These are phyloP conservation scores for Typhlomys cinereus DNA, from an alignment of 2,113 vertebrate genomes.

Conservation along the genomic window DNA sequence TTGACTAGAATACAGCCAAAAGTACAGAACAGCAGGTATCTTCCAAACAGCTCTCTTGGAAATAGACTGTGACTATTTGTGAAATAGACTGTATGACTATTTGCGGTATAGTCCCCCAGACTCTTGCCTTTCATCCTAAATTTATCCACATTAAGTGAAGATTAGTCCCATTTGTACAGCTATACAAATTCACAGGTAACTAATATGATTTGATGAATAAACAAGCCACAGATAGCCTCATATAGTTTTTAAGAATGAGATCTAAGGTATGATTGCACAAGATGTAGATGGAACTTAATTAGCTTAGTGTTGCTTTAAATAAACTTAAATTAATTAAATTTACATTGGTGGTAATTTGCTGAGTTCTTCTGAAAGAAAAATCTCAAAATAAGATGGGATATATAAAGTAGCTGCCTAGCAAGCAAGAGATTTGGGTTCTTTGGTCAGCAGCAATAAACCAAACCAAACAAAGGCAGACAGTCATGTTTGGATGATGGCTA, in stretches of 20 bases:
- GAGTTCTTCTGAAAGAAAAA: conserved; percentile 4
- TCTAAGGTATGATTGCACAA: neutral
- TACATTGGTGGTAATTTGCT: neutral
- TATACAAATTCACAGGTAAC: conserved; percentile 7
- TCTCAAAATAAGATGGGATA: neutral
- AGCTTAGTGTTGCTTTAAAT: neutral
- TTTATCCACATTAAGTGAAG: neutral
- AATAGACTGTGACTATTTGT: neutral
- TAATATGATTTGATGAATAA: neutral
- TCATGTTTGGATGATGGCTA: neutral
- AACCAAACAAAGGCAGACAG: neutral
- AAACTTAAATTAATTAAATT: neutral
- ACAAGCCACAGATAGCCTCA: neutral
- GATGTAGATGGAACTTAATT: neutral
- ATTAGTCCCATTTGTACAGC: neutral
- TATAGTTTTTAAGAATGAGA: neutral
- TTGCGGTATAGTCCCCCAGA: neutral
- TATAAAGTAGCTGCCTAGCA: neutral
- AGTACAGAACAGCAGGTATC: neutral
- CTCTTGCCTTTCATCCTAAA: neutral
- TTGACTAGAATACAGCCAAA: neutral
- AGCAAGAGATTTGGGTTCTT: neutral
- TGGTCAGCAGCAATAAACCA: neutral
- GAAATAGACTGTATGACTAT: too few relatives aligned
- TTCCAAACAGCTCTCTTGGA: neutral